These are phyloP conservation scores for Agrochola lota DNA, from an alignment of 2,888 invertebrate species.

Conservation along the genomic window DNA sequence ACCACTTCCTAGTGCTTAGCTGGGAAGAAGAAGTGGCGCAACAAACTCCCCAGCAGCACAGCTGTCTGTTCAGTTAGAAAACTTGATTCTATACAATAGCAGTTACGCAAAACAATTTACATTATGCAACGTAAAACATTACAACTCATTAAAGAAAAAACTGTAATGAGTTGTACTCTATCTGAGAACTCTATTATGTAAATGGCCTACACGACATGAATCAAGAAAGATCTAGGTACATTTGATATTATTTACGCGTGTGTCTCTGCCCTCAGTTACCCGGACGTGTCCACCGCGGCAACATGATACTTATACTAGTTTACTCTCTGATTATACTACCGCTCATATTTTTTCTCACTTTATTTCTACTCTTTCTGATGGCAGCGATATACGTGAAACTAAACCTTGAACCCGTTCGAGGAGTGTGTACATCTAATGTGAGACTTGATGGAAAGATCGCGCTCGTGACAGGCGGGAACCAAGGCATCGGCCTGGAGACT, in stretches of 20 bases:
- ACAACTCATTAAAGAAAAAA: too few relatives aligned
- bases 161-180: too few relatives aligned
- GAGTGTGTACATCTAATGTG: conserved; percentile 77
- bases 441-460: conserved; percentile 90
- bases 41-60: too few relatives aligned
- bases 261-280: conserved; percentile 15
- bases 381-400: conserved; percentile 21
- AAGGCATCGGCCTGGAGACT: conserved; percentile 95
- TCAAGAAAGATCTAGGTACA: background rate
- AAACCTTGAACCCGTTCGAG: conserved; percentile 59
- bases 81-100: too few relatives aligned
- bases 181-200: too few relatives aligned
- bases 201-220: too few relatives aligned
- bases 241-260: background rate
- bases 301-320: conserved; percentile 46
- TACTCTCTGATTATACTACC: conserved; percentile 7
- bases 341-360: background rate
- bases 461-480: conserved; percentile 95
- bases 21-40: too few relatives aligned
- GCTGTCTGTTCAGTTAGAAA: too few relatives aligned
- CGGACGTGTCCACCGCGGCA: background rate
- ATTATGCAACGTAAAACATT: too few relatives aligned
- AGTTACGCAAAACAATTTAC: too few relatives aligned
- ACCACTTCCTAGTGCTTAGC: too few relatives aligned
- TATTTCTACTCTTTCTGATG: background rate